Evolutionary conservation across 2,113 vertebrate species (phyloP), one percentile per base, ranked within the genome.

Genomic region (Climacteris rufus): DNA sequence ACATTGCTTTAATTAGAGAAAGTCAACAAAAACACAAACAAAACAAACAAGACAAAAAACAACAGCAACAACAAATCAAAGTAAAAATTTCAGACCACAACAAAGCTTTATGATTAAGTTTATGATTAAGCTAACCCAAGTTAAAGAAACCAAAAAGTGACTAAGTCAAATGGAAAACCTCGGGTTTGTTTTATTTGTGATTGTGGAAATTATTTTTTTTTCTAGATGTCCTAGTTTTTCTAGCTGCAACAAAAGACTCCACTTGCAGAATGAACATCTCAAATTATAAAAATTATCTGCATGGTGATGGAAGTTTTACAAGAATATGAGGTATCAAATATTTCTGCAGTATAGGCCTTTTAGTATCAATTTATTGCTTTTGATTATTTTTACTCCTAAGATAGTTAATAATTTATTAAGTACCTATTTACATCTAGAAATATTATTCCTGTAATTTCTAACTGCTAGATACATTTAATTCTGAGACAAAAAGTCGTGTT

Each of bases 401-500:
- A 35, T 69, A 68, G 42, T 39, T 92, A 84, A 87, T 87, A 94
- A 95, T 87, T 94, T 87, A 76, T 86, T 94, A 61, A 77, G 52
- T 68, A 63, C 28, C 22, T 90, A 77, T 70, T 95, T 65, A 77
- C 57, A 90, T 39, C 80, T 25, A 90, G 80, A 85, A 96, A 86
- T 79, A 18, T 13, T 72, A 75, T 68, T 85, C 47, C 39, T 24
- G 18, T 21, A 57, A 70, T 69, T 87, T 35, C 13, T 47, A 81
- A 78, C 27, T 87, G 64, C 54, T 83, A 76, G 35, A 75, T 87
- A 84, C 52, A 85, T 91, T 95, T 95, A 96, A 94, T 90, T 96
- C 37, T 66, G 47, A 45, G 45, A 86, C 93, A 94, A 93, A 94
- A 90, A 94, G 91, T 89, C 70, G 82, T 30, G 44, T 17, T 59